Evolutionary conservation across 1,140 invertebrate species (phyloP), one percentile per base, ranked within the genome.

Genomic region (Drosophila repleta): DNA sequence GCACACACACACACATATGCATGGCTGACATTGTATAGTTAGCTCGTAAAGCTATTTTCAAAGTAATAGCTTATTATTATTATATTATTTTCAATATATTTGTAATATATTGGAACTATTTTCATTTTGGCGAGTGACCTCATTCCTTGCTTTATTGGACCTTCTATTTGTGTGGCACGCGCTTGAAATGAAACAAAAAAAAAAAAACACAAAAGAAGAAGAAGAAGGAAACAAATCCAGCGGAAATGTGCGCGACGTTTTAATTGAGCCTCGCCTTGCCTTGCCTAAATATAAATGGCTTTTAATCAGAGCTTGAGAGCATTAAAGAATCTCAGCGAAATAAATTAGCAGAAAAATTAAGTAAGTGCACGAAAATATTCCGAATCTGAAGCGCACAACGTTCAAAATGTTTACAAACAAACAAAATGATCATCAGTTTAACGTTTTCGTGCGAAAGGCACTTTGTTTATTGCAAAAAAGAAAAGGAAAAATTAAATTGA

Each of bases 161-260:
- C 3, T 26, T 57, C 49, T 64, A 75, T 65, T 64, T 39, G 68
- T 24, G 6, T 46, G 77, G 77, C 77, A 80, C 77, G 77, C 72
- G 77, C 77, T 80, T 57, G 35, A 46, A 26, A 51, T 15, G 8
- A 29, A 17, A 49, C 2, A 11, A 15, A 4, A 4, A 46, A 10
- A 17, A 17, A n/a, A n/a, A n/a, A n/a, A n/a, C n/a, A n/a, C n/a
- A n/a, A n/a, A n/a, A 29, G 7, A 29, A 10, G 29, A 29, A 29
- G 29, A 21, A 21, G 18, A 45, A 18, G 32, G 32, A 53, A 21
- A 53, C 6, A 8, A 29, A 65, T 53, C 60, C 55, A 81, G 81
- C 87, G 87, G 87, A 90, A 80, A 80, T 72, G 79, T 69, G 71
- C 79, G 82, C 79, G 87, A 90, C 82, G 75, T 90, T 87, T 90